Conservation (phyloP, 1,140 invertebrate species). For the Drosophila dunni region DNA sequence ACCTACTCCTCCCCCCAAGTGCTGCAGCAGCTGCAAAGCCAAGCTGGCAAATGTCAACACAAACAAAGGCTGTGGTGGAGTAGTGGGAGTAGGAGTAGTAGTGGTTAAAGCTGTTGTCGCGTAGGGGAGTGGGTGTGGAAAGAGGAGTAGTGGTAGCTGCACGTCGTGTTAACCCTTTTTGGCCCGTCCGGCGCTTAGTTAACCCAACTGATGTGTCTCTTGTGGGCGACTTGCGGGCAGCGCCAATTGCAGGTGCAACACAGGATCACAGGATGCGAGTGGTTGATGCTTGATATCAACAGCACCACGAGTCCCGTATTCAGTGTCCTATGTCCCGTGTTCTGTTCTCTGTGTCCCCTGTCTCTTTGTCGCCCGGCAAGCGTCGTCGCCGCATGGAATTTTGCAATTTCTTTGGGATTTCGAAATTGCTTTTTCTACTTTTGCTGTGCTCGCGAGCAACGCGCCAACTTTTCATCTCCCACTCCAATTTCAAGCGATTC, state of each 20-base stretch:
- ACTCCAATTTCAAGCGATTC: constrained; percentile 4
- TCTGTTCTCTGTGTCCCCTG: constrained; percentile 46
- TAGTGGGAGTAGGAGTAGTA: constrained; percentile 8
- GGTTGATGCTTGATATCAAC: constrained; percentile 57
- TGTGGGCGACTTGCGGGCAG: constrained; percentile 19
- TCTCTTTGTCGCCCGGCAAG: constrained; percentile 39
- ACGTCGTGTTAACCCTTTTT: constrained; percentile 65
- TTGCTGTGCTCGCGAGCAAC: constrained; percentile 49
- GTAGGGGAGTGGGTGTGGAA: background rate
- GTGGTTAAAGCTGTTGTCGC: background rate
- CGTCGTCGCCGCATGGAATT: constrained; percentile 73
- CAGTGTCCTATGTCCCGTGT: constrained; percentile 22
- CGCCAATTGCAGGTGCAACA: constrained; percentile 52
- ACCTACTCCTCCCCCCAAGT: background rate
- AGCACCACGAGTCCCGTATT: constrained; percentile 35
- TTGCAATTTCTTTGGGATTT: constrained; percentile 83
- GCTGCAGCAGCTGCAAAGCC: constrained; percentile 47
- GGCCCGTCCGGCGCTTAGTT: constrained; percentile 63
- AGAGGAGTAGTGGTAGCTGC: background rate
- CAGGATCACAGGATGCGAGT: constrained; percentile 20
- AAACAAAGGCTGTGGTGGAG: constrained; percentile 64
- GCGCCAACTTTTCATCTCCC: constrained; percentile 47
- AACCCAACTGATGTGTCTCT: constrained; percentile 67
- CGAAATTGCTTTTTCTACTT: constrained; percentile 83
- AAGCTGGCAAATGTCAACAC: constrained; percentile 80